Conservation (phyloP, 2,888 invertebrate species). For the Eristalinus aeneus region DNA sequence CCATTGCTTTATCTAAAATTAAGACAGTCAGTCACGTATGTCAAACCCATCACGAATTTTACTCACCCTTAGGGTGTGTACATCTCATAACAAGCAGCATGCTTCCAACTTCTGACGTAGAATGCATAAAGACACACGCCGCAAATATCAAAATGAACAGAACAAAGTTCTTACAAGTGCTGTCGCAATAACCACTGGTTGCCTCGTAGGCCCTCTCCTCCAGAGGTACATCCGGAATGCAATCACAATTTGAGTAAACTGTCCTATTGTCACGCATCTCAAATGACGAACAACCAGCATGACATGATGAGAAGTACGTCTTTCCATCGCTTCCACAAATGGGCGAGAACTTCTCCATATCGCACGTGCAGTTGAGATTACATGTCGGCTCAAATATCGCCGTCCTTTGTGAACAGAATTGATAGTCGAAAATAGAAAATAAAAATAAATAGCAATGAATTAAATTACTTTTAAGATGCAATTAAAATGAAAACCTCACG, state of each 20-base stretch:
- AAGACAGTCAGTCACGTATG: conserved; percentile 7
- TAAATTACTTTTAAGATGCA: not conserved
- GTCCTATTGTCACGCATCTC: conserved; percentile 84
- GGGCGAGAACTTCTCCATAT: conserved; percentile 89
- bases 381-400: conserved; percentile 83
- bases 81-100: conserved; percentile 94
- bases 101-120: conserved; percentile 95
- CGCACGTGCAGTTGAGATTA: conserved; percentile 87
- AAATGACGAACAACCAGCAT: conserved; percentile 90
- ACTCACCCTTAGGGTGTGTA: conserved; percentile 88
- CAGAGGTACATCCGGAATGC: conserved; percentile 78
- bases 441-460: not conserved
- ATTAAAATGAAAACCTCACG: conserved; percentile 76
- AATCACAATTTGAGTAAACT: conserved; percentile 82
- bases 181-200: conserved; percentile 89
- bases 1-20: conserved; percentile 93
- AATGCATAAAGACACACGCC: conserved; percentile 93
- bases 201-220: conserved; percentile 80
- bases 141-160: conserved; percentile 92
- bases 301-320: conserved; percentile 94
- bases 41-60: not conserved
- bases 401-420: conserved; percentile 71
- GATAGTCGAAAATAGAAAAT: not conserved
- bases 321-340: conserved; percentile 91
- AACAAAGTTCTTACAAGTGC: conserved; percentile 89